Evolutionary conservation across 2,797 vertebrate genomes (phyloP), one percentile per base, ranked within the genome.

Genomic region (Anableps anableps): DNA sequence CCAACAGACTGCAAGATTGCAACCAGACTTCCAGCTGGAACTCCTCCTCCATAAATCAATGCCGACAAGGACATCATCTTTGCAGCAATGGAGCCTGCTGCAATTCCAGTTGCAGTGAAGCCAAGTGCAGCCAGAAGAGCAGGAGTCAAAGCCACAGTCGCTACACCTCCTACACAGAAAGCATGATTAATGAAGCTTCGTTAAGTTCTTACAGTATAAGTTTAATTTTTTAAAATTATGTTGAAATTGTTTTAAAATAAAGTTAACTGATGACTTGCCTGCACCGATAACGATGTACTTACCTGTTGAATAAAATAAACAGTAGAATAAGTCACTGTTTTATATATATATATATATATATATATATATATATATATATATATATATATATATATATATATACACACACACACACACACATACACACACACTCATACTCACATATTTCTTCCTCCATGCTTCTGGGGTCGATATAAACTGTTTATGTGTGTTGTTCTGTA

Each of bases 71-170:
- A 68, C 88, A 88, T 91, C 48, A 90, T 45, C 47, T 80, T 11
- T 0, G 87, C 78, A 23, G 86, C 84, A 1, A 34, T 0, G 26
- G 88, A 85, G 4, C 78, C 78, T 23, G 62, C 83, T 26, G 60
- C 60, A 38, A 80, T 80, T 66, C 88, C 86, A 75, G 19, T n/a
- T 31, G 81, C 13, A 3, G 83, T 85, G 55, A 89, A 89, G 13
- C 86, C 83, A 10, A 74, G 0, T 0, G 21, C 23, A 0, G 17
- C 48, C 68, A 89, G 23, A 9, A 5, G 0, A 2, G 51, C 36
- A 45, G 87, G 85, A 10, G 82, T 64, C 70, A 83, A 1, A 23
- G 1, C 50, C 17, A 86, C 41, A 41, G 79, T 31, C 5, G 2
- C 51, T 38, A 0, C 76, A 29, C 58, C 83, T 78, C 64, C 80